Evolutionary conservation across 2,113 vertebrate genomes (phyloP), one percentile per base, ranked within the genome.

Genomic region (Notothenia coriiceps): DNA sequence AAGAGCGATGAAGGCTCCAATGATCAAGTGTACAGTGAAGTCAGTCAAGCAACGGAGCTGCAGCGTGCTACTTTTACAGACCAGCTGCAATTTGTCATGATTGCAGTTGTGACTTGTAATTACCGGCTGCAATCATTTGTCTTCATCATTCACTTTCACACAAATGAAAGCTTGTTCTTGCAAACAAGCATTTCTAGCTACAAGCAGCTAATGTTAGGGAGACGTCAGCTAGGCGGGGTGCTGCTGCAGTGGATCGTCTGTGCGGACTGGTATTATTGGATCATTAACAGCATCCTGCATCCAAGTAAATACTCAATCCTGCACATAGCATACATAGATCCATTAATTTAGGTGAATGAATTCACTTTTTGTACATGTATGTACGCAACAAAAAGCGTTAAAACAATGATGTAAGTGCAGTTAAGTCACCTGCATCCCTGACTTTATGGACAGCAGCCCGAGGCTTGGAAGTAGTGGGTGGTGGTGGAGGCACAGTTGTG

Each of bases 391-490:
- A 29, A 52, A 62, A 40, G 35, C 35, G 5, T 40, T 40, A 40
- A 40, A 40, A 7, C 35, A 40, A 10, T 1, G 18, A 25, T 46
- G 70, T 3, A 52, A 57, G 61, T 11, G 7, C 17, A n/a, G 78
- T 77, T 50, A 14, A 59, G n/a, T 84, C 88, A 99, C 98, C 98
- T 91, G 74, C 93, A 15, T 97, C 97, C 84, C 92, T 91, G 91
- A 94, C 87, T 88, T 95, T 95, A 3, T 96, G 95, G n/a, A 91
- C 77, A 9, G 77, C 83, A 0, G 93, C 91, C 35, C 93, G 94
- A 29, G 92, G 78, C 89, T 93, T 97, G 65, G 88, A 61, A 29
- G 92, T 95, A 15, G 93, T 80, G 20, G 92, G 75, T 6, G 91
- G 70, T 18, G 90, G 86, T 82, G 6, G 35, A 88, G 20, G 84